These are phyloP conservation scores for Helogale parvula DNA, from an alignment of 2,113 vertebrate genomes.

Conservation along the genomic window DNA sequence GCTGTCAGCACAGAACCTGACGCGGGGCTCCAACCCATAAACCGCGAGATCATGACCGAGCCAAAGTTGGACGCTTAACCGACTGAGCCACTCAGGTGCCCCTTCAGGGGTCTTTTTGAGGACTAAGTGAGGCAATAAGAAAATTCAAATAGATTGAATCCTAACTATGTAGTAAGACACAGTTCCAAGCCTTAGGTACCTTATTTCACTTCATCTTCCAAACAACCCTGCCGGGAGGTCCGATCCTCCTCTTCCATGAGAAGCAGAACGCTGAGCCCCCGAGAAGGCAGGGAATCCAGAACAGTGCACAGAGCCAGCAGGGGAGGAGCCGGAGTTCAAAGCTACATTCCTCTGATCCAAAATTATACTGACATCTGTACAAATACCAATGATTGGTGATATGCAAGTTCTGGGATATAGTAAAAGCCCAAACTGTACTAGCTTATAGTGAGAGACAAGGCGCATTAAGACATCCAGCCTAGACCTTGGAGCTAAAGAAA, in stretches of 20 bases:
- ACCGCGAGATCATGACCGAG: no score
- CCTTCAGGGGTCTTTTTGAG: background rate
- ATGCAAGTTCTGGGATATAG: background rate
- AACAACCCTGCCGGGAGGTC: background rate
- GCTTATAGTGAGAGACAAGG: background rate
- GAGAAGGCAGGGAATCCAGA: background rate
- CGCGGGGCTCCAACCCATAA: no score
- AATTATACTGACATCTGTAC: background rate
- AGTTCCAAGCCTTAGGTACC: background rate
- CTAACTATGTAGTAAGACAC: background rate
- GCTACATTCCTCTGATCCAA: background rate
- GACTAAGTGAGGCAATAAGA: constrained; percentile 4
- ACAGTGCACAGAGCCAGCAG: background rate
- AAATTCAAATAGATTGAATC: background rate
- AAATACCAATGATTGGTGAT: background rate
- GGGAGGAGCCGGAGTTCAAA: background rate
- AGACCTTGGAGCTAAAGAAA: background rate
- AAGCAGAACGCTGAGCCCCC: background rate
- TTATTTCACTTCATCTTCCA: background rate
- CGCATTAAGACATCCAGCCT: background rate
- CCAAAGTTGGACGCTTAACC: no score
- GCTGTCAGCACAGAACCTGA: no score
- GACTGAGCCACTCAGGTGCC: no score
- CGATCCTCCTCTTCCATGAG: background rate
- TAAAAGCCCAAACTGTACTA: background rate